Conservation (phyloP, 1,140 invertebrate species). For the Protaetia brevitarsis region DNA sequence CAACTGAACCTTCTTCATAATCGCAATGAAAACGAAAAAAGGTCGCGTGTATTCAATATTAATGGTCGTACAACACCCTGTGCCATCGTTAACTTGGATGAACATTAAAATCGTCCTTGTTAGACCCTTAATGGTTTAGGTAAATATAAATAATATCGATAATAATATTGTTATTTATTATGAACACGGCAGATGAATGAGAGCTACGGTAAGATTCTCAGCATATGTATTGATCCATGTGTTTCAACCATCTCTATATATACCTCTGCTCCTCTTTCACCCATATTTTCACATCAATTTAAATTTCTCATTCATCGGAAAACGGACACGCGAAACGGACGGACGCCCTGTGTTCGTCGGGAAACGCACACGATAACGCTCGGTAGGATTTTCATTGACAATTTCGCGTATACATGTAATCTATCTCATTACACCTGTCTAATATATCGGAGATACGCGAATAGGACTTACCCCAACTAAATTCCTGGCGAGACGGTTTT, state of each 20-base stretch:
- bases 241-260: constrained; percentile 32
- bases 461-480: constrained; percentile 21
- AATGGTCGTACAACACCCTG: no score
- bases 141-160: constrained; percentile 1
- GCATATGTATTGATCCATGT: constrained; percentile 36
- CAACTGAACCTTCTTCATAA: no score
- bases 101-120: constrained; percentile 7
- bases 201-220: constrained; percentile 34
- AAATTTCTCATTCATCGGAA: constrained; percentile 23
- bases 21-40: no score
- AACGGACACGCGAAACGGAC: no score
- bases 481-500: constrained; percentile 12
- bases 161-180: background rate
- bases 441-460: constrained; percentile 21
- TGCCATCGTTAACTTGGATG: no score
- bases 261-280: constrained; percentile 30
- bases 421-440: constrained; percentile 24
- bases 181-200: constrained; percentile 13
- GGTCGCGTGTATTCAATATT: no score
- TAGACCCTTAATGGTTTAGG: background rate
- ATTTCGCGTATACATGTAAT: constrained; percentile 19
- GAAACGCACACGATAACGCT: constrained; percentile 8
- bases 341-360: constrained; percentile 19
- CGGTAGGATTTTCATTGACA: constrained; percentile 1
- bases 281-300: constrained; percentile 32